Evolutionary conservation across 2,888 invertebrate species (phyloP).

Genomic region (Tridacna crocea): DNA sequence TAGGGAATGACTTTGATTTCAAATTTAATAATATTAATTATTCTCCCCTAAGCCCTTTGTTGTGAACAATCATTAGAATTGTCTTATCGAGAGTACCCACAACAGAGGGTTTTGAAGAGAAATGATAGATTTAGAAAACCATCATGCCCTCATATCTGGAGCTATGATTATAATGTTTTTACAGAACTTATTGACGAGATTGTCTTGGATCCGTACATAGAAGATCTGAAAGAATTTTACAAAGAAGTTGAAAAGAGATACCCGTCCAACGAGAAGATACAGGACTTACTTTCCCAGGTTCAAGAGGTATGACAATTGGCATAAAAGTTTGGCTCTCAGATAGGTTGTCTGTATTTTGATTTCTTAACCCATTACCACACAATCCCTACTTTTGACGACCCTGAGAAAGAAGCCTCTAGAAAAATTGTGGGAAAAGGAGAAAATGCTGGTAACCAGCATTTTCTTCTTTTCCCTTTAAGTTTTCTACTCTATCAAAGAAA

Average conservation of each 20-base stretch:
- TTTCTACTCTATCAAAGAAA: too few relatives aligned
- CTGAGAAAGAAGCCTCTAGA: too few relatives aligned
- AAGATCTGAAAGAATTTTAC: slow-evolving; percentile 48
- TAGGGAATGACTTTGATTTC: too few relatives aligned
- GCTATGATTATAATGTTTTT: background rate
- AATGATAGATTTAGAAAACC: too few relatives aligned
- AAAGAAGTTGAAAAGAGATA: slow-evolving; percentile 7
- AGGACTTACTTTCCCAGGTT: background rate
- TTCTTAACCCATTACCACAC: background rate
- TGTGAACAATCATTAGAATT: too few relatives aligned
- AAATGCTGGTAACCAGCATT: background rate
- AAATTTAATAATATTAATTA: too few relatives aligned
- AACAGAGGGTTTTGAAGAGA: too few relatives aligned
- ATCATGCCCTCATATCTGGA: too few relatives aligned
- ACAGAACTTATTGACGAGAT: slow-evolving; percentile 62
- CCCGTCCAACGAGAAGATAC: slow-evolving; percentile 6
- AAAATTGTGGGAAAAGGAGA: slow-evolving; percentile 1
- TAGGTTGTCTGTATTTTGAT: background rate
- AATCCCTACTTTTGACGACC: too few relatives aligned
- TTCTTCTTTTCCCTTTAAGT: background rate
- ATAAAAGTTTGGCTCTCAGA: background rate
- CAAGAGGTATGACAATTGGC: background rate
- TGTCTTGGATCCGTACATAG: slow-evolving; percentile 59
- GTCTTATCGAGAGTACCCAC: too few relatives aligned
- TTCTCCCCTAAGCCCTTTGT: too few relatives aligned